These are phyloP conservation scores for Bellardia pandia DNA, from an alignment of 2,888 invertebrate genomes.

Conservation along the genomic window DNA sequence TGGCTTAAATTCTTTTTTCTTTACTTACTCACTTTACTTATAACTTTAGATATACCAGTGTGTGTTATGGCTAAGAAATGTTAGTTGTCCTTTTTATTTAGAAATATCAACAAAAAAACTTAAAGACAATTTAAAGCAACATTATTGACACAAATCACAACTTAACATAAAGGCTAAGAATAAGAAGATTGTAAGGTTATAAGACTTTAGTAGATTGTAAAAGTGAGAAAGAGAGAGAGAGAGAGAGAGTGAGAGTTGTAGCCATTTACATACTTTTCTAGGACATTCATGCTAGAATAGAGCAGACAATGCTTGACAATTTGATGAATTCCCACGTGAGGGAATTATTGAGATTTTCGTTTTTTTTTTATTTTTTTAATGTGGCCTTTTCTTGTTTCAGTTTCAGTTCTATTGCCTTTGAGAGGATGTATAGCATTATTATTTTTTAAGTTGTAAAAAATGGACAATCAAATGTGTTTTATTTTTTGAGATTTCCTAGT, in stretches of 20 bases:
- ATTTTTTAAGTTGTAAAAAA: slow-evolving; percentile 34
- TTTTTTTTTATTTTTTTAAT: neutral
- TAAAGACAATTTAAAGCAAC: slow-evolving; percentile 53
- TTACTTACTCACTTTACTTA: neutral
- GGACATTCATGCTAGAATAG: neutral
- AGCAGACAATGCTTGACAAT: slow-evolving; percentile 27
- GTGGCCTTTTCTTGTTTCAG: neutral
- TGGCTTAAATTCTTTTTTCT: neutral
- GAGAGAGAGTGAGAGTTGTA: no score
- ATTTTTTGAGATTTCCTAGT: neutral
- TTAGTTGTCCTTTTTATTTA: slow-evolving; percentile 25
- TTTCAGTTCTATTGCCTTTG: neutral
- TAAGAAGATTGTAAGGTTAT: slow-evolving; percentile 33
- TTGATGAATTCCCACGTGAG: slow-evolving; percentile 48
- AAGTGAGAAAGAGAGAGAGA: neutral
- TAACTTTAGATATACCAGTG: neutral
- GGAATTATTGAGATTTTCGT: slow-evolving; percentile 13
- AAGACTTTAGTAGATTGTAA: neutral
- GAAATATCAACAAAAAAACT: slow-evolving; percentile 32
- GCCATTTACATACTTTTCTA: neutral
- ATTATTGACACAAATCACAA: slow-evolving; percentile 65
- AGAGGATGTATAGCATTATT: slow-evolving; percentile 1
- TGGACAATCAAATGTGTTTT: slow-evolving; percentile 34
- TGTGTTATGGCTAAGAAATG: neutral
- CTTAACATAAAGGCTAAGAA: slow-evolving; percentile 45